Conservation (phyloP, 1,140 invertebrate genomes). For the Saccostrea echinata region DNA sequence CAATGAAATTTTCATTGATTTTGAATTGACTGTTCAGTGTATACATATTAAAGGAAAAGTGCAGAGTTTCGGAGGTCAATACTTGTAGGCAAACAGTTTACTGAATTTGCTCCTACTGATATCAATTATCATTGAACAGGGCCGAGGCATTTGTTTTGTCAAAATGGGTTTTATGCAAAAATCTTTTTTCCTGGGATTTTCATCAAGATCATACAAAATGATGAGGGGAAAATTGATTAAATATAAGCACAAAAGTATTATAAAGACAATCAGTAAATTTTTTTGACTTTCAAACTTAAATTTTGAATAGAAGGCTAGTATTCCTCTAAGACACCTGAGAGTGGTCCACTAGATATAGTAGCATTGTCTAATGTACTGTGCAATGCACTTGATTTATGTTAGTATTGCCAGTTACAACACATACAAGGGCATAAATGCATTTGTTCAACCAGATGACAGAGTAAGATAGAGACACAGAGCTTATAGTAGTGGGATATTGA, state of each 20-base stretch:
- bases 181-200: not conserved
- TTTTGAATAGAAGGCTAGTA: too few species aligned
- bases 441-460: not conserved
- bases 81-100: not conserved
- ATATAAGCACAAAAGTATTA: too few species aligned
- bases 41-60: not conserved
- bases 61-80: not conserved
- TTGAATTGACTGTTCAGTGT: constrained; percentile 10
- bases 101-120: not conserved
- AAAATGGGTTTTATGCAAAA: not conserved
- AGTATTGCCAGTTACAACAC: too few species aligned
- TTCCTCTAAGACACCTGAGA: too few species aligned
- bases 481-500: not conserved
- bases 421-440: constrained; percentile 28
- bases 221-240: too few species aligned
- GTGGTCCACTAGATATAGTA: not conserved
- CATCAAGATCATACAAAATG: too few species aligned
- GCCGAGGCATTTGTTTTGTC: not conserved
- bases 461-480: not conserved
- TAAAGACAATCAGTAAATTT: too few species aligned
- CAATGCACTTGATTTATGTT: not conserved
- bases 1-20: constrained; percentile 23
- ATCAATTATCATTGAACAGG: not conserved
- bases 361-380: not conserved
- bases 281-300: too few species aligned